Percentiles rank a stretch among this genome's conserved stretches.
Evolutionary conservation across 2,113 vertebrate species (phyloP).

Genomic region (Eolophus roseicapilla): DNA sequence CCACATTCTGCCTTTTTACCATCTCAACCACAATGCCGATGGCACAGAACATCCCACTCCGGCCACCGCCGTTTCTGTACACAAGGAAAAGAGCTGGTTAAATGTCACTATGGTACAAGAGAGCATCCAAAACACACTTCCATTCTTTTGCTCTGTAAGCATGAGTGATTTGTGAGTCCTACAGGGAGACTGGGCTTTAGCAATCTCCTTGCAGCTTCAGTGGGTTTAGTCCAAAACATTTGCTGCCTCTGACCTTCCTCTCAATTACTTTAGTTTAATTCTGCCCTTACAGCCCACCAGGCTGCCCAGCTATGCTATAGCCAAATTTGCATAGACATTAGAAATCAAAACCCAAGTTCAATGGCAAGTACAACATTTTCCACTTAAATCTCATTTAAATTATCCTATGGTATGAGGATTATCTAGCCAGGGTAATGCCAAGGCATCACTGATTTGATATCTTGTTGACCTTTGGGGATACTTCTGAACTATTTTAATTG

Average conservation of each 20-base stretch:
- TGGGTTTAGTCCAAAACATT: neutral
- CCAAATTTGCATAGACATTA: neutral
- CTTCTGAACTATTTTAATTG: neutral
- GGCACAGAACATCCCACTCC: conserved; percentile 95
- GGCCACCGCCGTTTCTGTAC: conserved; percentile 90
- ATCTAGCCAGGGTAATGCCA: neutral
- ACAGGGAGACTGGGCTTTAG: neutral
- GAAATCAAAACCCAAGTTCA: neutral
- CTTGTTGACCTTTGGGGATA: neutral
- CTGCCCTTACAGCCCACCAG: neutral
- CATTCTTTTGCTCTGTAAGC: neutral
- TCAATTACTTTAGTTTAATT: neutral
- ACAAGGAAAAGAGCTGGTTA: neutral
- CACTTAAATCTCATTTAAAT: neutral
- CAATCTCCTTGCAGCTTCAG: neutral
- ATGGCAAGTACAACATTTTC: neutral
- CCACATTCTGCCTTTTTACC: conserved; percentile 96
- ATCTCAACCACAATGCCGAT: conserved; percentile 98
- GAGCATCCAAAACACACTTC: neutral
- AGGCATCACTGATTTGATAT: neutral
- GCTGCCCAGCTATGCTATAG: neutral
- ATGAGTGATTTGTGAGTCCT: accelerated
- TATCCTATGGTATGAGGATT: neutral
- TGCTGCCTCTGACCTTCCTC: neutral
- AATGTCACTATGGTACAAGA: neutral